These are phyloP conservation scores for Coilia nasus DNA, from an alignment of 2,797 vertebrate species.

Conservation along the genomic window DNA sequence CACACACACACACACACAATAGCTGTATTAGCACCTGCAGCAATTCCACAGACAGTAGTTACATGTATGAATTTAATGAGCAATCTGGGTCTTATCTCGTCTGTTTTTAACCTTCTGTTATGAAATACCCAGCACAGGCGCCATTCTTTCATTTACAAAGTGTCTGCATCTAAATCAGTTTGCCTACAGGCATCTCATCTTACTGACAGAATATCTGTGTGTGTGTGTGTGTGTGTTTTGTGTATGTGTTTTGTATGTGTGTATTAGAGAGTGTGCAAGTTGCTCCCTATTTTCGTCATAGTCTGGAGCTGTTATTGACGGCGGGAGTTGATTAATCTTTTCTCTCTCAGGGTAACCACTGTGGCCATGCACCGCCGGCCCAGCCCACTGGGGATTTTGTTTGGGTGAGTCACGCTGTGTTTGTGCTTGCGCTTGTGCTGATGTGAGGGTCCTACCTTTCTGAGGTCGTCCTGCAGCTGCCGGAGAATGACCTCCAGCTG, in stretches of 20 bases:
- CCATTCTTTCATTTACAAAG: background rate
- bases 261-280: too few relatives aligned
- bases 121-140: background rate
- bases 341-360: background rate
- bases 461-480: slow-evolving; percentile 82
- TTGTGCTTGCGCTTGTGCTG: too few relatives aligned
- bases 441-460: slow-evolving; percentile 72
- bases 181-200: background rate
- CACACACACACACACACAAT: background rate
- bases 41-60: background rate
- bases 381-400: too few relatives aligned
- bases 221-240: background rate
- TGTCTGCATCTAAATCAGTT: background rate
- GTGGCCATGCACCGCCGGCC: too few relatives aligned
- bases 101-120: background rate
- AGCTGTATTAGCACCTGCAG: background rate
- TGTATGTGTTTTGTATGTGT: too few relatives aligned
- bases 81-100: background rate
- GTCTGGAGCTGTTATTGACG: background rate
- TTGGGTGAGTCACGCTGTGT: too few relatives aligned
- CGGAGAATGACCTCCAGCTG: slow-evolving; percentile 84
- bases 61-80: background rate
- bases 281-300: background rate
- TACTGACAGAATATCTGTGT: background rate
- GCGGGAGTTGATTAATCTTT: too few relatives aligned